Evolutionary conservation across 2,113 vertebrate genomes (phyloP).

Genomic region (Arvicanthis niloticus): DNA sequence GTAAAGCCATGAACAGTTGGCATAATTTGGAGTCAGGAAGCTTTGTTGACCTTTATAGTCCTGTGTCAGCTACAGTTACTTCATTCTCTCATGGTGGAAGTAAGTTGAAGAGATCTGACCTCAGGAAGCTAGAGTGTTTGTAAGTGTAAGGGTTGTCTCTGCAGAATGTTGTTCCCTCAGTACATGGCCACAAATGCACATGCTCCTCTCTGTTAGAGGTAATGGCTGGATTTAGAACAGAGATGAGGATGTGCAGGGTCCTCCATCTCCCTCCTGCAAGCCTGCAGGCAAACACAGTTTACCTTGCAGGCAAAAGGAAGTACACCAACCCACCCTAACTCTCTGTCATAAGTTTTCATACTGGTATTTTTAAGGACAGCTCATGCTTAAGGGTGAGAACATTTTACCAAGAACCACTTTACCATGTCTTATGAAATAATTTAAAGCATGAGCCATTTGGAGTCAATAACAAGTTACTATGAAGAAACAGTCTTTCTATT

Average conservation of each 20-base stretch:
- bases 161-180: background rate
- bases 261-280: background rate
- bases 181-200: background rate
- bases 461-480: background rate
- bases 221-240: background rate
- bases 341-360: background rate
- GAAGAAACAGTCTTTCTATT: background rate
- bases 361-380: background rate
- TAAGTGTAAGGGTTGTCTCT: background rate
- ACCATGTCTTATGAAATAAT: slow-evolving; percentile 17
- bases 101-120: background rate
- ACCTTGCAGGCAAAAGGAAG: background rate
- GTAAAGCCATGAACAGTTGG: background rate
- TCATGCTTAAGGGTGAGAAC: background rate
- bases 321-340: background rate
- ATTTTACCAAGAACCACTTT: background rate
- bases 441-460: slow-evolving; percentile 25
- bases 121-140: background rate
- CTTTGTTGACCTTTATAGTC: background rate
- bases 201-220: background rate
- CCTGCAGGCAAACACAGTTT: background rate
- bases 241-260: background rate
- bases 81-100: background rate
- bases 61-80: background rate
- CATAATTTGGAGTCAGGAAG: background rate